phyloP scores from a whole-genome alignment of 2,113 vertebrate genomes.

The Canis aureus region DNA sequence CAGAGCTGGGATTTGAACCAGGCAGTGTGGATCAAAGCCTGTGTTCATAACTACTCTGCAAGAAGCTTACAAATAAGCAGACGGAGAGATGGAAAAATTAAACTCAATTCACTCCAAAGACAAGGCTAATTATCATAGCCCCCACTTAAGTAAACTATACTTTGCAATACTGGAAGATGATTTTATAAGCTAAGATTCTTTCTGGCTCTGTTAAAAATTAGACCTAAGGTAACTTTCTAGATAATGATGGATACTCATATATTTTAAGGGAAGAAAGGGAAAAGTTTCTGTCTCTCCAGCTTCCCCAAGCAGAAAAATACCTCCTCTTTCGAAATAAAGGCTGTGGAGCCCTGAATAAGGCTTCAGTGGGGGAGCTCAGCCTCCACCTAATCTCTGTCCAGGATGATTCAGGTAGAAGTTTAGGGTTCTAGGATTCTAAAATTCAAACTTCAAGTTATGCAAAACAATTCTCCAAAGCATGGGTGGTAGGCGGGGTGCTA shows the following conservation, averaged over 20 bases:
- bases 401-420: neutral
- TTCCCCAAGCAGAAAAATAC: neutral
- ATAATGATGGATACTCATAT: neutral
- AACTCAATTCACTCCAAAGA: neutral
- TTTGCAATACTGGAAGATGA: neutral
- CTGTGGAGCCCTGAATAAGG: neutral
- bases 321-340: neutral
- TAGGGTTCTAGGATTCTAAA: neutral
- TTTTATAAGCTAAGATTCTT: neutral
- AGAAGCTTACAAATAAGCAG: neutral
- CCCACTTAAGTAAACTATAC: no score
- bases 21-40: neutral
- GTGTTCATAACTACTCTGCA: neutral
- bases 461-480: neutral
- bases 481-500: rapidly evolving
- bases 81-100: neutral
- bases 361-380: neutral
- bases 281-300: neutral
- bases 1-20: neutral
- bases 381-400: no score
- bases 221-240: neutral
- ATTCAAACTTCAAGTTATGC: neutral
- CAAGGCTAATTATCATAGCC: neutral
- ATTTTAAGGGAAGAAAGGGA: neutral
- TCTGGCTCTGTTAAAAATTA: neutral